Percentiles rank a stretch among this genome's conserved stretches.
These are phyloP conservation scores for Siphamia tubifer DNA, from an alignment of 2,113 vertebrate species.

Conservation along the genomic window DNA sequence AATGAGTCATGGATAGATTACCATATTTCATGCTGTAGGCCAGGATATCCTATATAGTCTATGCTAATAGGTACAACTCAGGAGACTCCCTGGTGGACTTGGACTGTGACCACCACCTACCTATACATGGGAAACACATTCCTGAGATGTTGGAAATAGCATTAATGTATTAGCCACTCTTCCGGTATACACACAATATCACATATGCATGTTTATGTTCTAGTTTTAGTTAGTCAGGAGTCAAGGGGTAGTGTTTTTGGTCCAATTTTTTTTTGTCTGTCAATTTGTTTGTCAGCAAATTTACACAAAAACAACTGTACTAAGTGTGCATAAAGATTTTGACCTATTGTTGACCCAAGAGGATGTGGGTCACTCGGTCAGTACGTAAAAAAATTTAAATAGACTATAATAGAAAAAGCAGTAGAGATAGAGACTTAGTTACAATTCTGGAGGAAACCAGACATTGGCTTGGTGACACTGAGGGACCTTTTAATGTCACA, in stretches of 20 bases:
- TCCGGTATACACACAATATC: constrained; percentile 22
- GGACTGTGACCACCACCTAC: constrained; percentile 37
- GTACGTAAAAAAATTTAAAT: no score
- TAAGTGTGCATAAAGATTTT: no score
- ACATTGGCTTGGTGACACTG: no score
- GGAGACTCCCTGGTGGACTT: constrained; percentile 32
- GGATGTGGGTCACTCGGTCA: no score
- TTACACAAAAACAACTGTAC: no score
- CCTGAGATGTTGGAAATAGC: neutral
- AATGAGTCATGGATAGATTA: constrained; percentile 72
- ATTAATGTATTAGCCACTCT: constrained; percentile 35
- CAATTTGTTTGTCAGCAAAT: no score
- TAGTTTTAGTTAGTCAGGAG: constrained; percentile 18
- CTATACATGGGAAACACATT: constrained; percentile 33
- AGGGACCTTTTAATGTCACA: no score
- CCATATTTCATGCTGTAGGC: constrained; percentile 59
- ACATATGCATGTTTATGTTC: constrained; percentile 30
- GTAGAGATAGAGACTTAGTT: no score
- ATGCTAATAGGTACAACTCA: constrained; percentile 54
- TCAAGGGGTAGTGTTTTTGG: neutral
- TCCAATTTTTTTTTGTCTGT: no score
- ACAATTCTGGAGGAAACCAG: no score
- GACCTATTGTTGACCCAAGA: no score
- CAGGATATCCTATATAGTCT: constrained; percentile 69
- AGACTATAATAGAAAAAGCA: no score